Evolutionary conservation across 1,140 invertebrate genomes (phyloP), one percentile per base, ranked within the genome.

Genomic region (Zophobas atratus): DNA sequence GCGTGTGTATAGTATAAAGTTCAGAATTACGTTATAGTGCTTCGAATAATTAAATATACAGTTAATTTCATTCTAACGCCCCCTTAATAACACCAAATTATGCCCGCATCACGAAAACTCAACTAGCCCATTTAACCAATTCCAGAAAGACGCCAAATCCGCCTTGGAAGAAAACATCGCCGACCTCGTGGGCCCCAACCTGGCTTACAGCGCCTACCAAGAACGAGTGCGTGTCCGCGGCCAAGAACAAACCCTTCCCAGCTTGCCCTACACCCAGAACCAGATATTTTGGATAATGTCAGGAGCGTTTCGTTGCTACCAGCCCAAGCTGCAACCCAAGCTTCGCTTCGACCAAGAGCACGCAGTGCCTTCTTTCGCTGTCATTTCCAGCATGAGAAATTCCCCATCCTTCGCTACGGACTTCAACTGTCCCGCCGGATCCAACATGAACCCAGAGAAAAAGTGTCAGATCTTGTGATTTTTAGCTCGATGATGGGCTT

Each of bases 141-240:
- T 87, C 20, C 82, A 96, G 94, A 80, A 95, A n/a, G 97, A 97
- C 80, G 95, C 94, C 38, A 92, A 95, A 48, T 95, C 95, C 77
- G 95, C 95, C 0, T 94, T 97, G 86, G 94, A 92, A 20, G 96
- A 98, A 84, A 98, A 97, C 84, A 95, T 98, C 55, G 96, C 96
- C 0, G 96, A 97, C 84, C 91, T 80, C 0, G 89, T 90, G 6
- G 96, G 96, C 0, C 90, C 97, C n/a, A 96, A 96, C 82, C 92
- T 95, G 80, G 94, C 96, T 0, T 97, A 96, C 84, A 88, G 90
- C 35, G 95, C 95, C 0, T 96, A 96, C 84, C 88, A 90, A 46
- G 89, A 90, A 6, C 95, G 94, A 93, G 88, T 87, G 0, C 84
- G 90, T 38, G 86, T 90, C 1, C 89, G 95, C 80, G 90, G 90